Evolutionary conservation across 2,797 vertebrate species (phyloP).

Genomic region (Galago senegalensis): DNA sequence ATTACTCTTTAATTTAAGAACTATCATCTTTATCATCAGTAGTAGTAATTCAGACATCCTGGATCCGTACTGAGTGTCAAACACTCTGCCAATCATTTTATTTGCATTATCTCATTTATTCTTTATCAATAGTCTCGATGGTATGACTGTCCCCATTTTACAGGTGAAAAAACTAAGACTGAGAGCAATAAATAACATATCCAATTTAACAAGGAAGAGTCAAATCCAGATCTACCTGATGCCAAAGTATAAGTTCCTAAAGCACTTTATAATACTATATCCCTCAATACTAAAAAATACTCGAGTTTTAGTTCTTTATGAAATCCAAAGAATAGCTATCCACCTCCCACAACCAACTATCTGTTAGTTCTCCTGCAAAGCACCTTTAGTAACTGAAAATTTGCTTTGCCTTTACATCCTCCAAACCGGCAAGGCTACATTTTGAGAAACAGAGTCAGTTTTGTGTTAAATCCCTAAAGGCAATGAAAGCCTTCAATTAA

Average conservation of each 20-base stretch:
- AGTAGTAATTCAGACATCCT: not conserved
- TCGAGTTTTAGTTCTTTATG: not conserved
- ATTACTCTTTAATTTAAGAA: not conserved
- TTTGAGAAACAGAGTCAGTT: slow-evolving; percentile 35
- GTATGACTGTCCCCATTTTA: not conserved
- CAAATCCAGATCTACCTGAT: not conserved
- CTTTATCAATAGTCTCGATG: not conserved
- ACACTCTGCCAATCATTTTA: slow-evolving; percentile 9
- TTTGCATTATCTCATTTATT: not conserved
- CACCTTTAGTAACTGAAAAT: slow-evolving; percentile 40
- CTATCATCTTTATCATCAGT: not conserved
- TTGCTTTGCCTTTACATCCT: not conserved
- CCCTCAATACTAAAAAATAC: slow-evolving; percentile 11
- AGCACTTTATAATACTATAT: not conserved
- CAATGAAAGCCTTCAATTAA: slow-evolving; percentile 42
- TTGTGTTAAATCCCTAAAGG: slow-evolving; percentile 29
- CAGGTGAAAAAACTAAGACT: slow-evolving; percentile 25
- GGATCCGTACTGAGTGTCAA: not conserved
- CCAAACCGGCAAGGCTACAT: not conserved
- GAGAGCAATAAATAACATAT: not conserved
- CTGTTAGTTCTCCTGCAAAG: not conserved
- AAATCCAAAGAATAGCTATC: slow-evolving; percentile 36
- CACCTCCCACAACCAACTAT: not conserved
- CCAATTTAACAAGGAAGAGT: not conserved
- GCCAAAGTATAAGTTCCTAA: slow-evolving; percentile 9